Evolutionary conservation across 2,113 vertebrate genomes (phyloP).

Genomic region (Aptenodytes forsteri): DNA sequence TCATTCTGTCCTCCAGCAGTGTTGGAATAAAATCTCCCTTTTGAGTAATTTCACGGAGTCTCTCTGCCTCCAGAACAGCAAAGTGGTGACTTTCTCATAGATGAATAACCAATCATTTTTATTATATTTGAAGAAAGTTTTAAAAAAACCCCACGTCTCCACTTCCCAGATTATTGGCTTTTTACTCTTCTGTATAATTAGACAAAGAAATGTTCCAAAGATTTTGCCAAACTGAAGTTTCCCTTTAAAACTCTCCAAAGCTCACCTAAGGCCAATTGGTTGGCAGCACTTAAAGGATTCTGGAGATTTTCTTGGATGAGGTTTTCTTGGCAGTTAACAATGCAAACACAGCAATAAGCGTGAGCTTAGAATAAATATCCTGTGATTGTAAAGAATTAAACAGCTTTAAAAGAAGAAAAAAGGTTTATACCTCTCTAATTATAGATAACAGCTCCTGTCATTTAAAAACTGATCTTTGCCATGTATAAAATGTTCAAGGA

Average conservation of each 20-base stretch:
- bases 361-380: neutral
- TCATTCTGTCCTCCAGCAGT: neutral
- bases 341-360: neutral
- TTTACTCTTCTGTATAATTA: neutral
- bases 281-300: neutral
- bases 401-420: neutral
- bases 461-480: neutral
- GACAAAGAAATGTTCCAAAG: neutral
- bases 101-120: neutral
- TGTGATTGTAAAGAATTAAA: neutral
- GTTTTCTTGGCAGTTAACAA: conserved; percentile 4
- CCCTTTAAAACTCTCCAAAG: neutral
- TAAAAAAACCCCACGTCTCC: neutral
- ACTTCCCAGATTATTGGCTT: neutral
- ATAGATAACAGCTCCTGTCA: neutral
- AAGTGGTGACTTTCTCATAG: neutral
- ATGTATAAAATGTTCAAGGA: neutral
- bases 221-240: conserved; percentile 3
- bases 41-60: neutral
- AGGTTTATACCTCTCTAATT: neutral
- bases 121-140: neutral
- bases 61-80: neutral
- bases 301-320: neutral
- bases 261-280: neutral
- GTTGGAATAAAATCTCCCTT: neutral